phyloP scores from a whole-genome alignment of 35 echinoderm and acorn worm species.

The Heliocidaris erythrogramma region DNA sequence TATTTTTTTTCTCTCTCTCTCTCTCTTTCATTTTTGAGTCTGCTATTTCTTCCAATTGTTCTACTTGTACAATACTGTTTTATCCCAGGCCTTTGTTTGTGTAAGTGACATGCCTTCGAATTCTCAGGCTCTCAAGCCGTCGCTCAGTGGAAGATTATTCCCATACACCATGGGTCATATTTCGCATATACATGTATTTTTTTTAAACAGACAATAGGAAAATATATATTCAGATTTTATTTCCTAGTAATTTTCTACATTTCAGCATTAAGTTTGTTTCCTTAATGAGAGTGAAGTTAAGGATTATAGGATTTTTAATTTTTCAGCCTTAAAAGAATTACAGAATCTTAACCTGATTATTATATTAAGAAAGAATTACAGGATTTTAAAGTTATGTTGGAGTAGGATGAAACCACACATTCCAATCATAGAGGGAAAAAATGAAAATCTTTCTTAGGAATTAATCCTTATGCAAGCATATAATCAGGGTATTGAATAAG shows the following conservation, averaged over 20 bases:
- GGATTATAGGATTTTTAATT: no score
- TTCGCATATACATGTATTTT: neutral
- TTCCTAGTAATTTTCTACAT: neutral
- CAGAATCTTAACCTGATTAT: no score
- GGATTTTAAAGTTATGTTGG: neutral
- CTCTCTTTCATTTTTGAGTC: neutral
- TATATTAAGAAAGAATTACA: no score
- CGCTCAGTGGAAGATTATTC: neutral
- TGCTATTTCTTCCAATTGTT: neutral
- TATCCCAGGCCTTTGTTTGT: neutral
- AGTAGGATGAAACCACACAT: neutral
- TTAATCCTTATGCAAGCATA: neutral
- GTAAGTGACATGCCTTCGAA: neutral
- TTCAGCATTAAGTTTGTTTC: no score
- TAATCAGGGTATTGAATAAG: neutral
- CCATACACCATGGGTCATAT: neutral
- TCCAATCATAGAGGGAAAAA: neutral
- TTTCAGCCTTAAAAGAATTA: no score
- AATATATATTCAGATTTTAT: neutral
- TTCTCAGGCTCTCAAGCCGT: neutral
- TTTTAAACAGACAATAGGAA: neutral
- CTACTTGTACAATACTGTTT: neutral
- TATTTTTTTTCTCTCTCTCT: neutral
- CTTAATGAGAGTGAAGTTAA: no score
- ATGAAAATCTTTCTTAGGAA: neutral